phyloP scores from a whole-genome alignment of 2,113 vertebrate genomes.

The Microcebus tavaratra region DNA sequence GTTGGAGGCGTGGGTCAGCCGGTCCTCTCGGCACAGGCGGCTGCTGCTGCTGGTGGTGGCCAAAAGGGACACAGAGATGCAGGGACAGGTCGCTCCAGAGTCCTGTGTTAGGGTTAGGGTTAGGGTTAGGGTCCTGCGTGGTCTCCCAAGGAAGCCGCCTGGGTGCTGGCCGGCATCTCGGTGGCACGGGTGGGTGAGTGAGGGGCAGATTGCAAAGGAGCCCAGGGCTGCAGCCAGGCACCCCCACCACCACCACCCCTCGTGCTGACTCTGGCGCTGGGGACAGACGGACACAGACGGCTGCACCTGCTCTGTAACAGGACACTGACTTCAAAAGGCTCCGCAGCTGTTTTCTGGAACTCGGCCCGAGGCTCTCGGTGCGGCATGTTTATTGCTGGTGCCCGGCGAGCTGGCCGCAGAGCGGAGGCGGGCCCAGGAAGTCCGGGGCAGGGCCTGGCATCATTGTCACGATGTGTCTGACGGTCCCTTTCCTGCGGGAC shows the following conservation, averaged over 20 bases:
- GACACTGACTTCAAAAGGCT: not conserved
- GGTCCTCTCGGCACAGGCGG: too few relatives aligned
- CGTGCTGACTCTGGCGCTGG: not conserved
- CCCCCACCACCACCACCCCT: too few relatives aligned
- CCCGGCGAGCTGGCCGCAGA: rapidly evolving
- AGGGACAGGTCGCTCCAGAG: not conserved
- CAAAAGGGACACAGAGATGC: not conserved
- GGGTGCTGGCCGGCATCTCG: rapidly evolving
- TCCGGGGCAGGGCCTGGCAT: not conserved
- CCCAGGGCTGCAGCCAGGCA: rapidly evolving
- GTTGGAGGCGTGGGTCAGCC: not conserved
- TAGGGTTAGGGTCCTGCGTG: not conserved
- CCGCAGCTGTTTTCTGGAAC: not conserved
- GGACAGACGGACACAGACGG: not conserved
- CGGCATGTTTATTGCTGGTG: rapidly evolving
- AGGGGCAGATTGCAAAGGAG: not conserved
- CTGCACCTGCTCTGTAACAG: not conserved
- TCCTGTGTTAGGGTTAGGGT: too few relatives aligned
- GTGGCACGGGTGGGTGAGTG: too few relatives aligned
- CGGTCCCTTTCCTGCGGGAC: not conserved
- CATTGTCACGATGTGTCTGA: rapidly evolving
- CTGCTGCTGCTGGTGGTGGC: not conserved
- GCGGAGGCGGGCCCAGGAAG: not conserved
- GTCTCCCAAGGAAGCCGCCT: rapidly evolving
- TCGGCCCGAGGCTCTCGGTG: not conserved